Evolutionary conservation across 1,140 invertebrate species (phyloP), one percentile per base, ranked within the genome.

Genomic region (Drosophila miranda): DNA sequence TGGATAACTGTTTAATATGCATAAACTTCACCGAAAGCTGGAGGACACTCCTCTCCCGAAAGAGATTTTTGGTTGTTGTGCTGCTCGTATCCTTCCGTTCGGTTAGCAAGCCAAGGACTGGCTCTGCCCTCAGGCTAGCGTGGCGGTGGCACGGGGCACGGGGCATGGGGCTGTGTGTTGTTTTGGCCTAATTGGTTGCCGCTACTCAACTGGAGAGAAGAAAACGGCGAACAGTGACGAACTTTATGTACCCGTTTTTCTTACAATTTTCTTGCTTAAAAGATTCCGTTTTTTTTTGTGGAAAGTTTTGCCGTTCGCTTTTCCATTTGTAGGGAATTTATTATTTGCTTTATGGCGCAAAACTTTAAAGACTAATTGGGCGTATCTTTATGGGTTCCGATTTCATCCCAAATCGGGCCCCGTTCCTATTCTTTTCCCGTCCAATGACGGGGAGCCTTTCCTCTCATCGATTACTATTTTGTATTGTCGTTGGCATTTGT

Each of bases 1-100:
- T 66, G 77, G 67, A 81, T 80, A 81, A 81, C 77, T 80, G 77
- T 80, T 80, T 80, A 80, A 80, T 80, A 80, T 80, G 77, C 77
- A 80, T 81, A 76, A 81, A 80, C 60, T 80, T 80, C 63, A 67
- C 62, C 56, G n/a, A 44, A 55, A 67, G 28, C 16, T 9, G 46
- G 14, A n/a, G 28, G 34, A 38, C 34, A 38, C 34, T 13, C 34
- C 34, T 2, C 42, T 28, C 41, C 53, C 23, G 23, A 34, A 68
- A 41, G 50, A 62, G 70, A 73, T 63, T 73, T 73, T 73, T 73
- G 70, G 70, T 52, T 73, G 70, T 55, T 63, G 70, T 38, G 2
- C 11, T 38, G 2, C 11, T 38, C 34, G 9, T 73, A 73, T 73
- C 70, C 70, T 63, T 73, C 69, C 70, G 67, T 72, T 72, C 68